Base-by-base conservation (phyloP, 1,140 invertebrate genomes). In the Drosophila bifasciata region DNA sequence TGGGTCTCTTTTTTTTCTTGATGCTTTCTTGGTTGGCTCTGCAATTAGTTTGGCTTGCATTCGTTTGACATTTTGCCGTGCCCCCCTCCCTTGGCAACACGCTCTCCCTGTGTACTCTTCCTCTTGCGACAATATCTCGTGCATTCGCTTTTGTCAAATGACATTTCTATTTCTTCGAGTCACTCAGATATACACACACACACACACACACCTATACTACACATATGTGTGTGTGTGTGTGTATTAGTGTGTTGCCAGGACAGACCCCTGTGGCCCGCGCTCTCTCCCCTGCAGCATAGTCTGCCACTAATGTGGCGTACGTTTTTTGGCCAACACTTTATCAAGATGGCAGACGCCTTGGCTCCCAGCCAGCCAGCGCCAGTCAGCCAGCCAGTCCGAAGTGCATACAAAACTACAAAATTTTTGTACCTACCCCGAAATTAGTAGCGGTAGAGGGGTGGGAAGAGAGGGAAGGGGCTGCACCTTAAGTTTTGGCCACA, bases 341-440 rank as follows among this genome's bases (percentile, higher is more conserved):
- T 86, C 83, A 86, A 86, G 83, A 86, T 86, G 83, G 83, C 83
- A 86, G 83, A 86, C 83, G 83, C 83, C 83, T 86, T 86, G 83
- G 83, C 70, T 59, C 17, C 15, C 9, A 44, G 83, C 83, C 83
- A 88, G 55, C 41, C 11, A 75, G 75, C 74, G 49, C 25, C 25
- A 28, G 25, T 6, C 28, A 9, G 8, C 28, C 32, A 36, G 32
- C 9, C 32, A 32, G 3, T 11, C 28, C 1, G 49, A 67, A 88
- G 66, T 86, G 81, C 81, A 86, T 78, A 86, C 83, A 86, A 81
- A 88, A 69, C 69, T 85, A 71, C 57, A 86, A 51, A 49, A 50
- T 21, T 60, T 60, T 36, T 45, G 15, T 68, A 86, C 58, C 68
- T 69, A 77, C 45, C 46, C 43, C 41, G 57, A 64, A 44, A 36